Percentiles rank a stretch among this genome's conserved stretches.
Evolutionary conservation across 2,797 vertebrate species (phyloP).

Genomic region (Apodemus agrarius): DNA sequence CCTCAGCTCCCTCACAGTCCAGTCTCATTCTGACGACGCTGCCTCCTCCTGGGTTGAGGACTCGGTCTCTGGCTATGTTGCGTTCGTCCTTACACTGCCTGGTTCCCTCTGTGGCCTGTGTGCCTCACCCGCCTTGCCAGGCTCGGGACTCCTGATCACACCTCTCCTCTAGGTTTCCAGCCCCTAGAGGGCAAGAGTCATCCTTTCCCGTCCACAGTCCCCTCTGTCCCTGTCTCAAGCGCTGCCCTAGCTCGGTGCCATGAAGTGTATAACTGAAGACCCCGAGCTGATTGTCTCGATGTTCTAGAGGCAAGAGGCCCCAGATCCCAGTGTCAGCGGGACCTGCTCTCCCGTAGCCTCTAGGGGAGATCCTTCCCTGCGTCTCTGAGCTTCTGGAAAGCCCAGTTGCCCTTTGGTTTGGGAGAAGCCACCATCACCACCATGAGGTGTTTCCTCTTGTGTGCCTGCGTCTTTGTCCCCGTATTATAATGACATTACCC

Average conservation of each 20-base stretch:
- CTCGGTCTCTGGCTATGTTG: not conserved
- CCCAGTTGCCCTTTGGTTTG: not conserved
- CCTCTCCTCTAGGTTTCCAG: not conserved
- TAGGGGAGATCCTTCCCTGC: fast-evolving
- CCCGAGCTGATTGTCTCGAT: not conserved
- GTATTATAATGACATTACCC: not conserved
- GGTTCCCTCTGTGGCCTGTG: not conserved
- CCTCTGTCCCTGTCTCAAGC: not conserved
- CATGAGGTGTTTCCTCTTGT: not conserved
- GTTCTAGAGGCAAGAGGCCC: not conserved
- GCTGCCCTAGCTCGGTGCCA: not conserved
- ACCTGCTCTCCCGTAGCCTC: fast-evolving
- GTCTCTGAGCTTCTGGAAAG: not conserved
- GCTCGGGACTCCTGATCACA: not conserved
- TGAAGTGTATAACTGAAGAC: not conserved
- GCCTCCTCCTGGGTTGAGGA: too few relatives aligned
- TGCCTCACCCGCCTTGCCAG: not conserved
- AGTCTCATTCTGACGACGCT: fast-evolving
- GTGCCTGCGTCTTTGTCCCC: not conserved
- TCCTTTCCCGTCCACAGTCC: not conserved
- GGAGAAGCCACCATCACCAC: too few relatives aligned
- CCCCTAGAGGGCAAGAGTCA: not conserved
- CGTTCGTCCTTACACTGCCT: not conserved
- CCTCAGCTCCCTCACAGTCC: too few relatives aligned
- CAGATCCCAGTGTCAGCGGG: not conserved